Base-by-base conservation (phyloP, 2,797 vertebrate genomes). In the Gallinago stenura region DNA sequence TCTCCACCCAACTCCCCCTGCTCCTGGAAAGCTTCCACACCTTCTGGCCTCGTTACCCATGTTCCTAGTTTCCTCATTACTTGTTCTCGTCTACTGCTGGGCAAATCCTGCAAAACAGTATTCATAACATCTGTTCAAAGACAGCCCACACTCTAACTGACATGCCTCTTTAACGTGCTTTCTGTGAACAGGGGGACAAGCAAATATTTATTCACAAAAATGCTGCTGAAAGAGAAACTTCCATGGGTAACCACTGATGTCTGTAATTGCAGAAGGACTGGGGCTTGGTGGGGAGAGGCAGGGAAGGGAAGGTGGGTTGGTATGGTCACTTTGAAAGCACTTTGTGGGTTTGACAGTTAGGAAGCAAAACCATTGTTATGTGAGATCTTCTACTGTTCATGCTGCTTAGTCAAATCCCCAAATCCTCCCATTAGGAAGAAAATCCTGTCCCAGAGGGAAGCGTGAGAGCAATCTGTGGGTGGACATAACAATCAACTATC, bases 71-170 rank as follows among this genome's bases (percentile, higher is more conserved):
- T 97, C 94, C 93, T 97, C 92, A 88, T 78, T 96, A 76, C 93
- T 95, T 85, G 60, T 89, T 96, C 90, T 96, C 83, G 53, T 91
- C 89, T 91, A 95, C 90, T 94, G 61, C 93, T 84, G 87, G 94
- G 94, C 89, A 96, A 94, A 95, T 89, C 73, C 86, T 89, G 75
- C 80, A 91, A 90, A 95, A 78, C 71, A 82, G 75, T 96, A 92
- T 96, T 94, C 95, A 96, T 92, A 94, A 95, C 81, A 92, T 96
- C 64, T 94, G 91, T 96, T 96, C 92, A 96, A 96, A 97, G 95
- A 31, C 92, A 97, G 51, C 94, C 95, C 93, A 93, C 95, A 94
- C 91, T 84, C 71, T 91, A 90, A 80, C 94, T 95, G 93, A 95
- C 87, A 81, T 81, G 48, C 78, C 61, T 90, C 89, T 94, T 92